Conservation (phyloP, 2,113 vertebrate species). For the Gracilinanus agilis region DNA sequence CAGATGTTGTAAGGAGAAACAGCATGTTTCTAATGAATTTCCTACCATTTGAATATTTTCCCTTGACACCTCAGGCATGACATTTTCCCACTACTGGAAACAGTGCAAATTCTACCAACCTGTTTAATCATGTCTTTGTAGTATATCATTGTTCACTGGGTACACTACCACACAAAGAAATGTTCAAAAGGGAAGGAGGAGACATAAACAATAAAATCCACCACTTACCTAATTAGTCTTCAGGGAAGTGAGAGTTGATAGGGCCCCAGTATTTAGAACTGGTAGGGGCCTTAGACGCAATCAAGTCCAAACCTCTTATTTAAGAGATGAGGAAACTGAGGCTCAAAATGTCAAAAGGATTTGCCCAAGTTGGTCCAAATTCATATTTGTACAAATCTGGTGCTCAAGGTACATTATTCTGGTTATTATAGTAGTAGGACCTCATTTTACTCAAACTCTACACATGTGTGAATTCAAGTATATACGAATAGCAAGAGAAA, state of each 20-base stretch:
- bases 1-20: conserved; percentile 17
- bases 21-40: conserved; percentile 44
- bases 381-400: neutral
- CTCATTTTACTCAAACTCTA: too few relatives aligned
- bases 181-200: neutral
- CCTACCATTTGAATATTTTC: conserved; percentile 44
- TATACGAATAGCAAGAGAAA: too few relatives aligned
- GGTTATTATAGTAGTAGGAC: too few relatives aligned
- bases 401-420: neutral
- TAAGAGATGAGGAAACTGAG: neutral
- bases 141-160: conserved; percentile 14
- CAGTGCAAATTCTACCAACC: neutral
- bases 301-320: conserved; percentile 5
- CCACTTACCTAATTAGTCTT: neutral
- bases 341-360: neutral
- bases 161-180: neutral
- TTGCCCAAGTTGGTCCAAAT: neutral
- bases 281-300: neutral
- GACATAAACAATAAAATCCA: neutral
- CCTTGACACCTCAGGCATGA: neutral
- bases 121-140: conserved; percentile 6
- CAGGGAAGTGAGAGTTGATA: neutral
- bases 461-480: too few relatives aligned
- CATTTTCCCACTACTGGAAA: neutral
- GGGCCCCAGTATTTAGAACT: neutral